Base-by-base conservation (phyloP, 2,888 invertebrate genomes). In the Synanthedon andrenaeformis region DNA sequence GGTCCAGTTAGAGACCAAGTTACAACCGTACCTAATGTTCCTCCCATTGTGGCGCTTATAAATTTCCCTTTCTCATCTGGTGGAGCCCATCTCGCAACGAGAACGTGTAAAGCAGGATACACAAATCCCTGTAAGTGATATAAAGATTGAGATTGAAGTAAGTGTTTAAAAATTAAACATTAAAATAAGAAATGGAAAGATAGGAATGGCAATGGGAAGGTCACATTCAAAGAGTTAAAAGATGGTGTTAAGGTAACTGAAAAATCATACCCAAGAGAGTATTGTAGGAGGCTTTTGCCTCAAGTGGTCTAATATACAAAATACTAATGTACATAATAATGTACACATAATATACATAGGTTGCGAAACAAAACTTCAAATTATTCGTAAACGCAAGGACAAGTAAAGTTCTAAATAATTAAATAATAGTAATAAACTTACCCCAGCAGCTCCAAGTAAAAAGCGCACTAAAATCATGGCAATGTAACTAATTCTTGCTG, bases 11-110 rank as follows among this genome's bases (percentile, higher is more conserved):
- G 70, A 0, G 92, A 92, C 89, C 92, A 93, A 0, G 93, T 91
- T 1, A 92, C 76, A 1, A 92, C 91, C 0, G 93, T 93, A 3
- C 92, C 93, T 53, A 93, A 85, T 0, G 92, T 92, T 4, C 93
- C 93, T 11, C 93, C 93, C 89, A 93, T 90, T 64, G 93, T 81
- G 0, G 92, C 90, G 62, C 92, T 91, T 1, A 93, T 85, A 66
- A 93, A 93, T 67, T 92, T 91, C 8, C 92, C 91, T 69, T 91
- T 92, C 69, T 93, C 93, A n/a, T 89, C 87, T 1, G 93, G 92
- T 0, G 93, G 93, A 0, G 92, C 89, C 93, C 93, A 93, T 64
- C 90, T 88, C 0, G 93, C 92, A 4, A 93, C 90, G 55, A 93
- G 67, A 3, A 88, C 89, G 60, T 92, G 92, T 10, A 91, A 80